These are phyloP conservation scores for Semaprochilodus insignis DNA, from an alignment of 2,797 vertebrate species.

Conservation along the genomic window DNA sequence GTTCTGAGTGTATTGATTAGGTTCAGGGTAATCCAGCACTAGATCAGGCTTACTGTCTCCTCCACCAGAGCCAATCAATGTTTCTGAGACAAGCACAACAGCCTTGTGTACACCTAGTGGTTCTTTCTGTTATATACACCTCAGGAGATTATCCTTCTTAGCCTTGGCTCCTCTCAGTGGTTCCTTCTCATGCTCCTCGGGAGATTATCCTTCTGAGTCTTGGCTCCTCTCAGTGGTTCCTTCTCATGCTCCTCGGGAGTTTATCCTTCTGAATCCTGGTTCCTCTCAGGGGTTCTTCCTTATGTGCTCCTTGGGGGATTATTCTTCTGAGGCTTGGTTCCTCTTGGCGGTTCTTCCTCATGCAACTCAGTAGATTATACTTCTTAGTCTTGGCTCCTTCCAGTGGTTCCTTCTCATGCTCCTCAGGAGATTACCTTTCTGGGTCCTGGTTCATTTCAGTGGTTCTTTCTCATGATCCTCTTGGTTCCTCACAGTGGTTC, in stretches of 20 bases:
- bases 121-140: not conserved
- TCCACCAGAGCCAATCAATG: constrained; percentile 56
- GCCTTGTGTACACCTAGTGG: not conserved
- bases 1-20: constrained; percentile 52
- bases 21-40: constrained; percentile 51
- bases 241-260: too few relatives aligned
- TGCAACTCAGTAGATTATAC: not conserved
- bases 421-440: not conserved
- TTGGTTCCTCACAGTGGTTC: not conserved
- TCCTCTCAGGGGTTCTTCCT: not conserved
- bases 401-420: not conserved
- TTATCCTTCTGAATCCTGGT: too few relatives aligned
- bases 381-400: not conserved
- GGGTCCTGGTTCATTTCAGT: not conserved
- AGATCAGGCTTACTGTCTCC: constrained; percentile 52
- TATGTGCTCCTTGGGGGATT: not conserved
- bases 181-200: too few relatives aligned
- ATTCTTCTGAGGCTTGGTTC: not conserved
- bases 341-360: not conserved
- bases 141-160: too few relatives aligned
- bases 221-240: too few relatives aligned
- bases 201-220: too few relatives aligned
- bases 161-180: too few relatives aligned
- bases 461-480: not conserved
- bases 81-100: constrained; percentile 31